phyloP scores from a whole-genome alignment of 2,797 vertebrate species.

The Acanthurus leucopareius region DNA sequence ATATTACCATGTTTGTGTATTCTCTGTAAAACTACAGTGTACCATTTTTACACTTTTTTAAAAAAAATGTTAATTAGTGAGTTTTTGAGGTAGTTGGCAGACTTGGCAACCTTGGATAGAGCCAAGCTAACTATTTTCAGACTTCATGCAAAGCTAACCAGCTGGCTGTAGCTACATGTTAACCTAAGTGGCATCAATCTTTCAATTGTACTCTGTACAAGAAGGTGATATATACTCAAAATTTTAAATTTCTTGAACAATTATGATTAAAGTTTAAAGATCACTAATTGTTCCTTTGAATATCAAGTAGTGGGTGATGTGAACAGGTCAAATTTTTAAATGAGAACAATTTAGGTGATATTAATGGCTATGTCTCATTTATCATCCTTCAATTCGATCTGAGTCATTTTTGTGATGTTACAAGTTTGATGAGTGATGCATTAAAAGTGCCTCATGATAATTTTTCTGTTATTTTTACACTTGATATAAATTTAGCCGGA shows the following conservation, averaged over 20 bases:
- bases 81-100: no score
- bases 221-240: no score
- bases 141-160: no score
- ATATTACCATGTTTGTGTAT: no score
- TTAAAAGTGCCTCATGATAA: not conserved
- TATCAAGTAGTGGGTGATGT: not conserved
- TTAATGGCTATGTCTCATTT: not conserved
- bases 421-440: not conserved
- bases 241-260: no score
- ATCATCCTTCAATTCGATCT: not conserved
- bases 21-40: not conserved
- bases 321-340: not conserved
- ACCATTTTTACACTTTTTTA: not conserved
- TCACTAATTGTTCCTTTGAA: no score
- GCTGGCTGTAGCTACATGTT: no score
- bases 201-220: no score
- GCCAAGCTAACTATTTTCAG: no score
- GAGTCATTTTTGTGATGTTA: not conserved
- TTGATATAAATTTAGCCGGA: not conserved
- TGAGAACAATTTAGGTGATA: not conserved
- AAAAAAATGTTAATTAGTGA: not conserved
- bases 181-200: no score
- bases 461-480: not conserved
- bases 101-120: not conserved
- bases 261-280: no score